Evolutionary conservation across 1,140 invertebrate species (phyloP), one percentile per base, ranked within the genome.

Genomic region (Oryzaephilus surinamensis): DNA sequence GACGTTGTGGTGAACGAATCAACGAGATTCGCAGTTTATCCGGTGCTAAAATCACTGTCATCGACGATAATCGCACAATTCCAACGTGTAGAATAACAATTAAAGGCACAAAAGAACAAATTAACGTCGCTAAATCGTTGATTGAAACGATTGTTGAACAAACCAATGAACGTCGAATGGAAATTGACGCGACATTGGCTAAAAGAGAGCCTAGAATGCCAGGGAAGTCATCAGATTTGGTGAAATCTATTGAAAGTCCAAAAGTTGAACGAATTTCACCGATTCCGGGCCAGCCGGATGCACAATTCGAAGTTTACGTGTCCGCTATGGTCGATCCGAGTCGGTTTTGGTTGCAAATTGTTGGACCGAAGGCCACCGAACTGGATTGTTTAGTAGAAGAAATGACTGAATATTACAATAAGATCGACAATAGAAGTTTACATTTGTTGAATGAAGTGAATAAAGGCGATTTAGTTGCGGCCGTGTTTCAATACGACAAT

Each of bases 271-370:
- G 40, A 39, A 50, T 55, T 13, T 54, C 51, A 13, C 42, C 46
- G 52, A 14, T 55, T 53, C 54, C 62, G 53, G 52, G 50, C 12
- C 49, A 58, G 46, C 41, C 38, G 23, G 72, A 77, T 39, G 69
- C 73, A 5, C 70, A 69, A 14, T 72, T 86, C 50, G 77, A 89
- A 59, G 80, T 90, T 5, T 89, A 79, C 63, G 81, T 92, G 1
- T 85, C 82, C 1, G 82, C 84, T 1, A 72, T 86, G 34, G 76
- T 78, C 12, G 75, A 73, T n/a, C 84, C 85, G 8, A 74, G 71
- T 1, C 72, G 77, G 15, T 90, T 92, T 62, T 92, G 86, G 84
- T 65, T 90, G 11, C 86, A 92, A 64, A 71, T 88, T 27, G 67
- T 82, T 19, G 76, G 78, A 0, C 67, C 75, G 1, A 74, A 77